Base-by-base conservation (phyloP, 2,888 invertebrate genomes). In the Leptopilina drosophilae region DNA sequence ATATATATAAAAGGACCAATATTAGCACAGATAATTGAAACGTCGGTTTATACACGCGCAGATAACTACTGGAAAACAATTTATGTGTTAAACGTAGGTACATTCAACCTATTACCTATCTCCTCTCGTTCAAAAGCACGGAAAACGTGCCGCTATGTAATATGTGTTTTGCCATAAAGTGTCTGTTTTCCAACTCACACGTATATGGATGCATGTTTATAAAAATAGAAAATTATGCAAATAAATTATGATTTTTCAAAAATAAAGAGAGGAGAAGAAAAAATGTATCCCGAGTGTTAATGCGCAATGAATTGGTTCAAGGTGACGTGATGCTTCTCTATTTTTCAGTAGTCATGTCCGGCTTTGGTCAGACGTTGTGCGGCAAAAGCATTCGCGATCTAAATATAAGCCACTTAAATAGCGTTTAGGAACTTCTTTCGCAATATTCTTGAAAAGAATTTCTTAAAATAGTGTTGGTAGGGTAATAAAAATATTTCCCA, bases 11-110 rank as follows among this genome's bases (percentile, higher is more conserved):
- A 62, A 69, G 53, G 53, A 69, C 53, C 69, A 69, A 53, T 69
- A 69, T 69, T 69, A 56, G 53, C 49, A 69, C 53, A 69, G 69
- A 69, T 69, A 69, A 69, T 69, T 69, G 69, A 69, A 69, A 53
- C 69, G 53, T 56, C 69, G 49, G 53, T 69, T 56, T 53, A 69
- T 69, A 53, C 49, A 69, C 69, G 33, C 20, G 33, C 62, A 15
- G 53, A 33, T 69, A 69, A 69, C 69, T 53, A 69, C 26, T 62
- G 62, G 69, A n/a, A 69, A 69, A 69, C 53, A 69, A 69, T 69
- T 69, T 69, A 69, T 69, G 53, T 69, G 69, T 56, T 20, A 69
- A 33, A 69, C 26, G 53, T 69, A 33, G 33, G 33, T 33, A 53
- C 69, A 69, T 69, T 69, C 53, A 69, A 69, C 69, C 53, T 14